Base-by-base conservation (phyloP, 2,797 vertebrate species). In the Nannoperca australis region DNA sequence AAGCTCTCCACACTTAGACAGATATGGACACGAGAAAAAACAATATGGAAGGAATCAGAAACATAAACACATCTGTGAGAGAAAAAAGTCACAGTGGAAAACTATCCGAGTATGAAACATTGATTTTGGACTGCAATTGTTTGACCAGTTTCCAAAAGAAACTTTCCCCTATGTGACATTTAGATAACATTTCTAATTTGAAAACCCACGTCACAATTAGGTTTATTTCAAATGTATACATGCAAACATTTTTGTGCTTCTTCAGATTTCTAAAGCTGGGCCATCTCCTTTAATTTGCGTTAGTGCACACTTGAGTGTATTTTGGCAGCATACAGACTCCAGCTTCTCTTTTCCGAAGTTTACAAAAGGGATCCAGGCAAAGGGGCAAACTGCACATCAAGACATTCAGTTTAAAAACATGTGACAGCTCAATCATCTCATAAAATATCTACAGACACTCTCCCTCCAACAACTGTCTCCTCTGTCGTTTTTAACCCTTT, bases 241-340 rank as follows among this genome's bases (percentile, higher is more conserved):
- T 69, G 69, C 85, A 92, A 91, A 92, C 78, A 86, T 89, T 88
- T 73, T 81, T 70, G 76, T 30, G 58, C 79, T 59, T 90, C 75
- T 84, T 88, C 79, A 20, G 30, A 79, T 85, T 81, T 85, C 81
- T 45, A 72, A 56, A 22, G 42, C 73, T 17, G 75, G 45, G 36
- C 34, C 18, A 27, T 90, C 64, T 55, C 30, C 68, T 79, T 89
- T 81, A 85, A 69, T 88, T 91, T 87, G 82, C 45, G 60, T 88
- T 77, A 64, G 61, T 24, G 67, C 76, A 73, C 1, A 12, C 30
- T 42, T 65, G 44, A 85, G 69, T 76, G 70, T 68, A 68, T 88
- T 85, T 85, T 88, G 87, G 88, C 79, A 85, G 60, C 67, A 34
- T 1, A 5, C 51, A 44, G 65, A 32, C 58, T 55, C 64, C 10